Conservation (phyloP, 92 coral and sea anemone genomes). For the Micromussa lordhowensis region DNA sequence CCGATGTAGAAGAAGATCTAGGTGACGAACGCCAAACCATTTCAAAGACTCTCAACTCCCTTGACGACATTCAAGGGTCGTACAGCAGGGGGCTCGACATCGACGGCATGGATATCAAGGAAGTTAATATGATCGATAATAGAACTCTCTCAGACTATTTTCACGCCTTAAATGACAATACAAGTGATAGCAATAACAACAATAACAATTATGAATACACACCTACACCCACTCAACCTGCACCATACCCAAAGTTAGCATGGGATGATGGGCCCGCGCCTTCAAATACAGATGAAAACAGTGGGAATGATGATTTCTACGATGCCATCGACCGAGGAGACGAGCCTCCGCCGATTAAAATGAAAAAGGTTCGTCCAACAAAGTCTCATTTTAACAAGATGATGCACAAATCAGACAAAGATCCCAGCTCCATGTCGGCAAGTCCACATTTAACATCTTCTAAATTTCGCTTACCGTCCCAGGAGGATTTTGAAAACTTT, state of each 20-base stretch:
- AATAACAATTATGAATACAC: constrained; percentile 1
- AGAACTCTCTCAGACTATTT: constrained; percentile 81
- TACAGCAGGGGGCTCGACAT: constrained; percentile 65
- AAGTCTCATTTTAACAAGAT: constrained; percentile 52
- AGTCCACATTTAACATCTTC: not conserved
- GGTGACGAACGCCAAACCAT: constrained; percentile 62
- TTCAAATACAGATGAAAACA: constrained; percentile 49
- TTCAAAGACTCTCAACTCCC: constrained; percentile 47
- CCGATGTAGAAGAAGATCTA: not conserved
- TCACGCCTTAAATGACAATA: constrained; percentile 78
- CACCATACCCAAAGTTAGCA: constrained; percentile 10
- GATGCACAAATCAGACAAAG: constrained; percentile 10
- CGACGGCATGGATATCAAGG: constrained; percentile 62
- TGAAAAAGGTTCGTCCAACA: constrained; percentile 67
- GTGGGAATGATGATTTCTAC: constrained; percentile 75
- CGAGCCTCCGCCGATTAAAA: constrained; percentile 30
- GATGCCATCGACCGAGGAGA: constrained; percentile 68
- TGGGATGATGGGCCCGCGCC: constrained; percentile 57
- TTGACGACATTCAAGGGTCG: constrained; percentile 73
- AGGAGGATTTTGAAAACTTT: constrained; percentile 50
- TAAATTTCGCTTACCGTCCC: constrained; percentile 30
- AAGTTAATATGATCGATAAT: constrained; percentile 72
- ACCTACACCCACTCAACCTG: not conserved
- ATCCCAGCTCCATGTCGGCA: not conserved
- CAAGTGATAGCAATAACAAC: constrained; percentile 21